These are phyloP conservation scores for Ptilodon capucinus DNA, from an alignment of 2,888 invertebrate genomes.

Conservation along the genomic window DNA sequence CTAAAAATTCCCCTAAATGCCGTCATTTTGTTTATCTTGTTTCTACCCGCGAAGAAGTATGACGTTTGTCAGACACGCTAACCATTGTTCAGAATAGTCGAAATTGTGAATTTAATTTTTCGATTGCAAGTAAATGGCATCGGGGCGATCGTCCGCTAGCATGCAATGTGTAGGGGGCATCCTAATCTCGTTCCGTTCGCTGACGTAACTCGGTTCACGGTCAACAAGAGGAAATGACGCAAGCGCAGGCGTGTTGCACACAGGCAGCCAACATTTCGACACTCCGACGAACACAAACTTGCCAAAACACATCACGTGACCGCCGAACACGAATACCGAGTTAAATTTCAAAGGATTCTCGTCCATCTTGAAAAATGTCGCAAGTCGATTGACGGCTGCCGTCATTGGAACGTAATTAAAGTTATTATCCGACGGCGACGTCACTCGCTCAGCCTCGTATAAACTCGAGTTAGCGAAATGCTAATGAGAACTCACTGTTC, in stretches of 20 bases:
- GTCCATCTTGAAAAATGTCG: conserved; percentile 24
- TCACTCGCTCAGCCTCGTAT: conserved; percentile 15
- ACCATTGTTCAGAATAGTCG: conserved; percentile 3
- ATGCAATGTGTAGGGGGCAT: conserved; percentile 59
- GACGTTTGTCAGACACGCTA: conserved; percentile 12
- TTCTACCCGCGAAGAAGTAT: conserved; percentile 21
- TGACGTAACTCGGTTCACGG: conserved; percentile 80
- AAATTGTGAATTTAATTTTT: conserved; percentile 4
- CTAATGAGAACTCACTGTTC: conserved; percentile 34
- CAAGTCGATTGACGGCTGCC: conserved; percentile 12
- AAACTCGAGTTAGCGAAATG: conserved; percentile 32
- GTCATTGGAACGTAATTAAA: conserved; percentile 34
- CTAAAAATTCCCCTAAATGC: conserved; percentile 40
- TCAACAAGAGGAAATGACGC: conserved; percentile 80
- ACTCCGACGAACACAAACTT: conserved; percentile 46
- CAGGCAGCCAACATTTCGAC: conserved; percentile 53
- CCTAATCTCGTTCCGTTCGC: conserved; percentile 60
- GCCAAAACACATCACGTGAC: conserved; percentile 61
- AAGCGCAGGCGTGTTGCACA: conserved; percentile 59
- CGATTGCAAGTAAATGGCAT: conserved; percentile 25
- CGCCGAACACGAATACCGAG: conserved; percentile 26
- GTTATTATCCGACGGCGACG: conserved; percentile 20
- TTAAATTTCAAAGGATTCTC: conserved; percentile 32
- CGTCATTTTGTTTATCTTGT: conserved; percentile 33
- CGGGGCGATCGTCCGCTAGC: conserved; percentile 54